These are phyloP conservation scores for Diaprepes abbreviatus DNA, from an alignment of 2,888 invertebrate species.

Conservation along the genomic window DNA sequence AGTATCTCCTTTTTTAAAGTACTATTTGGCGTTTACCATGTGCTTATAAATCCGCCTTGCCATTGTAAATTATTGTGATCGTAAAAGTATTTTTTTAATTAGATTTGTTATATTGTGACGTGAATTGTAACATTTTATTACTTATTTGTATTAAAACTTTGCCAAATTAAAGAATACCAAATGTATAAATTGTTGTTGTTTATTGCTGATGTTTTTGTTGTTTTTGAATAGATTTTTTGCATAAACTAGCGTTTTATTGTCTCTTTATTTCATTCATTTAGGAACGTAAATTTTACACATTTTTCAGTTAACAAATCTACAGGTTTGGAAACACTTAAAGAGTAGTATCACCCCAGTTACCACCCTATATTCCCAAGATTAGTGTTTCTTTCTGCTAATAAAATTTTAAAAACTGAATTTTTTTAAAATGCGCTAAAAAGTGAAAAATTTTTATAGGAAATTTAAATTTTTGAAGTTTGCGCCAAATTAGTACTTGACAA, in stretches of 20 bases:
- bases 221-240: not conserved
- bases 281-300: too few relatives aligned
- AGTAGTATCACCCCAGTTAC: too few relatives aligned
- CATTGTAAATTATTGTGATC: not conserved
- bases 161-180: not conserved
- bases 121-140: not conserved
- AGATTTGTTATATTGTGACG: not conserved
- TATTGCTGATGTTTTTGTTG: not conserved
- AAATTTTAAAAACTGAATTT: too few relatives aligned
- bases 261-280: too few relatives aligned
- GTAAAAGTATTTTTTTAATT: conserved; percentile 1
- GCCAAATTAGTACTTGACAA: too few relatives aligned
- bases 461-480: too few relatives aligned
- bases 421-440: too few relatives aligned
- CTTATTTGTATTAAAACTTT: not conserved
- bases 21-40: not conserved
- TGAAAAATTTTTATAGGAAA: too few relatives aligned
- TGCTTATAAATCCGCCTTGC: not conserved
- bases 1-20: not conserved
- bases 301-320: too few relatives aligned
- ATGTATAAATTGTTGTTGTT: not conserved
- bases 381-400: too few relatives aligned
- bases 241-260: not conserved
- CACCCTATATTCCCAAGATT: too few relatives aligned
- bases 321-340: too few relatives aligned